These are phyloP conservation scores for Baccha elongata DNA, from an alignment of 2,888 invertebrate genomes.

Conservation along the genomic window DNA sequence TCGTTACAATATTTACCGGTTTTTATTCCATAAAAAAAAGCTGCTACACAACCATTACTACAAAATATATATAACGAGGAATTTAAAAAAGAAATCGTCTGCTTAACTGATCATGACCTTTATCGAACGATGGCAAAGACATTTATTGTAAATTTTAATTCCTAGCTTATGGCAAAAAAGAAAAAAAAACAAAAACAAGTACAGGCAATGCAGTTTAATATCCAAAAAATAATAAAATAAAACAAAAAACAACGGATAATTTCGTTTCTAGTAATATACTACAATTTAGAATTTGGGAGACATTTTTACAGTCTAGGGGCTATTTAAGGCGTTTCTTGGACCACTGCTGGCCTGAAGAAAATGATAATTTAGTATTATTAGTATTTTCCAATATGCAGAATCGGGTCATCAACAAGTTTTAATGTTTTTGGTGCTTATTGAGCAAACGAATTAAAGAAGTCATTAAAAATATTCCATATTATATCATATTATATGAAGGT, in stretches of 20 bases:
- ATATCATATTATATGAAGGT: too few species aligned
- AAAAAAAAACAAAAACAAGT: too few species aligned
- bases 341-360: background rate
- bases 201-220: too few species aligned
- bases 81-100: constrained; percentile 25
- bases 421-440: constrained; percentile 18
- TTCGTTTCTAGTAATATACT: constrained; percentile 39
- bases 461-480: constrained; percentile 38
- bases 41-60: background rate
- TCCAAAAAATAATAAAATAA: too few species aligned
- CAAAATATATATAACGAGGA: background rate
- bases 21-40: background rate
- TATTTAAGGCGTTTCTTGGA: constrained; percentile 31
- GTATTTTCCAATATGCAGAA: constrained; percentile 45
- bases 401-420: constrained; percentile 33
- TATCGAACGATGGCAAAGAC: constrained; percentile 57
- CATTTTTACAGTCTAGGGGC: background rate
- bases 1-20: background rate
- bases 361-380: constrained; percentile 26
- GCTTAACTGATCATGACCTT: constrained; percentile 66
- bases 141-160: constrained; percentile 50
- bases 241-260: constrained; percentile 23
- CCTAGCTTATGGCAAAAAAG: constrained; percentile 53
- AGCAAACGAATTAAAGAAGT: constrained; percentile 14
- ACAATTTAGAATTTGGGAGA: constrained; percentile 30